These are phyloP conservation scores for Rhimphoctona megacephalus DNA, from an alignment of 2,888 invertebrate genomes.

Conservation along the genomic window DNA sequence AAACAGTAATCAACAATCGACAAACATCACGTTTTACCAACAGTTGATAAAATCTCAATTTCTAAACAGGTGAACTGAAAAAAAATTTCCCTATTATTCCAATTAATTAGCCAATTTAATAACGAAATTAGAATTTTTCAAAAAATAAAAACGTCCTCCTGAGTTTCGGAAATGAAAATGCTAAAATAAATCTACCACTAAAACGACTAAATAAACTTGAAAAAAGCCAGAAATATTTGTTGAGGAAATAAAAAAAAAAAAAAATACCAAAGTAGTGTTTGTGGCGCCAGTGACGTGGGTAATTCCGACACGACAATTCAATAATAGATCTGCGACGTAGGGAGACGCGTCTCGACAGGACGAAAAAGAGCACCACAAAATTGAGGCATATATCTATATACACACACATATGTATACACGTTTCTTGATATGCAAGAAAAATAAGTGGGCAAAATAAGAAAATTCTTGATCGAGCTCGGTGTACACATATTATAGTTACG, in stretches of 20 bases:
- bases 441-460: conserved; percentile 38
- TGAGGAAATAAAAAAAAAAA: conserved; percentile 15
- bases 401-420: neutral
- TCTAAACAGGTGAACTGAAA: too few species aligned
- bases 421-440: neutral
- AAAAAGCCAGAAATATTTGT: neutral
- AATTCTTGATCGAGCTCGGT: conserved; percentile 25
- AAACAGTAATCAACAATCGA: too few species aligned
- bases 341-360: neutral
- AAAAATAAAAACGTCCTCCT: too few species aligned
- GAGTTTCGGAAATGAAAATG: neutral
- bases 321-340: conserved; percentile 39
- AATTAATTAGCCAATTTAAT: too few species aligned
- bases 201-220: neutral
- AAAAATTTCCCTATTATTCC: too few species aligned
- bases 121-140: too few species aligned
- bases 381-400: neutral
- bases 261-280: neutral
- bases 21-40: too few species aligned
- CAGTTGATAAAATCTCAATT: too few species aligned
- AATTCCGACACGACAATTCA: conserved; percentile 41
- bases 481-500: conserved; percentile 37
- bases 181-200: neutral
- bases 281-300: conserved; percentile 34
- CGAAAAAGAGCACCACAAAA: neutral